Evolutionary conservation across 2,888 invertebrate species (phyloP).

Genomic region (Dicyrtomina minuta): DNA sequence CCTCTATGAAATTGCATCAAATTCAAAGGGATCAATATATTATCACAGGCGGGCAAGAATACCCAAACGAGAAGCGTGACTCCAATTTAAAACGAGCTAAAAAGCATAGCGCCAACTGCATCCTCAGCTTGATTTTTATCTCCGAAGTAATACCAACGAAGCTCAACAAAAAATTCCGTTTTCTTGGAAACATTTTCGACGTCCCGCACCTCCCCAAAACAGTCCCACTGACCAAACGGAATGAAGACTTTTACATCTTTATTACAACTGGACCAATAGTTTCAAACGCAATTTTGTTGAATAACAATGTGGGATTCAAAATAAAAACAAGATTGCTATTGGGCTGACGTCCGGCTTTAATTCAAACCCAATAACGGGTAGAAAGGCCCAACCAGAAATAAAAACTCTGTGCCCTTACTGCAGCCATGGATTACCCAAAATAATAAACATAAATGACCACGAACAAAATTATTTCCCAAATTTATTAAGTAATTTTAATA

Average conservation of each 20-base stretch:
- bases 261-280: background rate
- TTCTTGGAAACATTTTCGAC: background rate
- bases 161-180: background rate
- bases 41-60: no score
- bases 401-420: background rate
- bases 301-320: background rate
- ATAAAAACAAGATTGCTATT: background rate
- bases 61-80: no score
- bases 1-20: no score
- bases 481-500: background rate
- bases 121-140: background rate
- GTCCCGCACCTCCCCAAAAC: background rate
- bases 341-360: background rate
- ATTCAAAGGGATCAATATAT: no score
- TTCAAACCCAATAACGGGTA: background rate
- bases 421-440: background rate
- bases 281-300: background rate
- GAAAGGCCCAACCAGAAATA: background rate
- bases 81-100: no score
- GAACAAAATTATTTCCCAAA: background rate
- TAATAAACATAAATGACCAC: background rate
- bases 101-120: background rate
- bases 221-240: background rate
- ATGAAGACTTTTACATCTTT: background rate
- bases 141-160: no score